Base-by-base conservation (phyloP, 1,140 invertebrate species). In the Helicoverpa zea region DNA sequence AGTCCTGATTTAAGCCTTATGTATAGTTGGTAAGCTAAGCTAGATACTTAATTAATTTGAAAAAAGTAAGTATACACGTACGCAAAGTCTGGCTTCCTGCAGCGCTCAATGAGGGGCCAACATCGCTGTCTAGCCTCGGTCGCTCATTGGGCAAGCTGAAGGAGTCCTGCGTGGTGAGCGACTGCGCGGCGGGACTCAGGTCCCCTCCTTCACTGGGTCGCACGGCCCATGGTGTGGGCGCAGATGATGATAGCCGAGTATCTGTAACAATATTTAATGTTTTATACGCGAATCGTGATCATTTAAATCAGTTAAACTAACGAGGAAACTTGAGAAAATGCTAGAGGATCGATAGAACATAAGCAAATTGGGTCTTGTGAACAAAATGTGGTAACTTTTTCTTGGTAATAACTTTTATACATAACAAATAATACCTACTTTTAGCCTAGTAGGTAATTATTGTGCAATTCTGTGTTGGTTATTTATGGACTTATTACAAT, bases 81-180 rank as follows among this genome's bases (percentile, higher is more conserved):
- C 94, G 79, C 43, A 95, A 68, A 0, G 91, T 94, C 81, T 95
- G 92, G 76, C 94, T 95, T 80, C 92, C 92, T 63, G 94, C 94
- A 13, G 94, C 95, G 73, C 95, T 95, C 56, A 95, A 90, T 58
- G 93, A 92, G 3, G 94, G 89, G 7, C 95, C 95, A n/a, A 95
- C 94, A 85, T 95, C 95, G 87, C 95, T 95, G 87, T 95, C 94
- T 35, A 95, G 89, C 5, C 94, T 89, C 56, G 88, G 88, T 58
- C 81, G 72, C 59, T 84, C 81, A 16, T 75, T 76, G 77, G 79
- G 70, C 66, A 90, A 61, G 52, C 80, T 86, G 88, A 92, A 92
- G 10, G 91, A 93, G 49, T 72, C 85, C 81, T 89, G 90, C 59
- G 90, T 87, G 64, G 63, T 66, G 47, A 92, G 87, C 10, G 91